Percentiles rank a stretch among this genome's conserved stretches.
phyloP scores from a whole-genome alignment of 1,140 invertebrate genomes.

The Prorops nasuta region DNA sequence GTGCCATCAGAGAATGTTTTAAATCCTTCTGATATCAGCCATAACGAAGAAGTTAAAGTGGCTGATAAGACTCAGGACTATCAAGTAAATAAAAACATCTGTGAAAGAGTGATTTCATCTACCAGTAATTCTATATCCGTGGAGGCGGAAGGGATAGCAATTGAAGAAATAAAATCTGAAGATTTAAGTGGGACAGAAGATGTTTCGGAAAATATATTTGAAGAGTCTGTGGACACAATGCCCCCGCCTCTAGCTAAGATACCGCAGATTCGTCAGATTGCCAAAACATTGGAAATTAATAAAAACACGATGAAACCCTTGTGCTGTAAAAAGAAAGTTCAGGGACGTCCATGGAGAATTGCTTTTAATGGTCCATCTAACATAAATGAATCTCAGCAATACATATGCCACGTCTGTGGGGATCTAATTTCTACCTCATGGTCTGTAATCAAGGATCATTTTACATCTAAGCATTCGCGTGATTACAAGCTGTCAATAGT shows the following conservation, averaged over 20 bases:
- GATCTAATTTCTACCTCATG: slow-evolving; percentile 43
- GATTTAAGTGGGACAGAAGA: not conserved
- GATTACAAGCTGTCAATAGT: slow-evolving; percentile 34
- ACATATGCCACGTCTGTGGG: slow-evolving; percentile 45
- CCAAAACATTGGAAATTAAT: too few species aligned
- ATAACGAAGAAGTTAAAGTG: too few species aligned
- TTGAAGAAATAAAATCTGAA: not conserved
- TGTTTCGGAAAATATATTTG: not conserved
- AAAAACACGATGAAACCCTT: too few species aligned
- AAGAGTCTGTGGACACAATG: not conserved
- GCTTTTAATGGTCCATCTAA: slow-evolving; percentile 34
- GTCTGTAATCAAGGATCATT: slow-evolving; percentile 34
- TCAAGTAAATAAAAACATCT: too few species aligned
- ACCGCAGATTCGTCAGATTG: too few species aligned
- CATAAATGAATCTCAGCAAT: slow-evolving; percentile 2
- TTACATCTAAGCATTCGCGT: slow-evolving; percentile 32
- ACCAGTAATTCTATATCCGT: too few species aligned
- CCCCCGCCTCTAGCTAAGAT: slow-evolving; percentile 23
- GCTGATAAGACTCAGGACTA: too few species aligned
- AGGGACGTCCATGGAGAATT: slow-evolving; percentile 25
- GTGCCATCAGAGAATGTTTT: too few species aligned
- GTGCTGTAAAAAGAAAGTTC: too few species aligned
- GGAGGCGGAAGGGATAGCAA: not conserved
- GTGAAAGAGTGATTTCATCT: too few species aligned
- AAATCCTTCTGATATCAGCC: too few species aligned